Evolutionary conservation across 2,113 vertebrate species (phyloP).

Genomic region (Egretta garzetta): DNA sequence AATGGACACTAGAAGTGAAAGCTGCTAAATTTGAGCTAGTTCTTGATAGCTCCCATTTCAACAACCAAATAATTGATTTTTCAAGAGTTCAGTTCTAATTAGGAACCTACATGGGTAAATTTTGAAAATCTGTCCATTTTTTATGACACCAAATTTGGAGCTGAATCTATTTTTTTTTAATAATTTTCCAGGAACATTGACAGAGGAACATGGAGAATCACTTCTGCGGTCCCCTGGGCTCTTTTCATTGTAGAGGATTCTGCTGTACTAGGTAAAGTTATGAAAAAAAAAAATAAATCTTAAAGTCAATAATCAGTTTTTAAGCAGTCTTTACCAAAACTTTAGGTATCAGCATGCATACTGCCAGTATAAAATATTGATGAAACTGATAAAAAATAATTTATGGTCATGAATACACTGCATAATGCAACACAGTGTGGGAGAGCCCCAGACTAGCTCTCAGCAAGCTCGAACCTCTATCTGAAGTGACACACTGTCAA

Average conservation of each 20-base stretch:
- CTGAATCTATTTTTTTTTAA: background rate
- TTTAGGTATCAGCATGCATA: background rate
- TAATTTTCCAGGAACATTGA: background rate
- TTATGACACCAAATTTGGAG: background rate
- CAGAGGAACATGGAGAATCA: background rate
- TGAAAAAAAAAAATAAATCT: background rate
- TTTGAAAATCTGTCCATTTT: background rate
- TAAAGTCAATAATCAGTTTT: background rate
- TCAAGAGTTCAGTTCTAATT: background rate
- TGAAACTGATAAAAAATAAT: background rate
- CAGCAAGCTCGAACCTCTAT: background rate
- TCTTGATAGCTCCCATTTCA: background rate
- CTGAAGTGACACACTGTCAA: slow-evolving; percentile 17
- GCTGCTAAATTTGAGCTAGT: background rate
- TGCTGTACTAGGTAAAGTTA: background rate
- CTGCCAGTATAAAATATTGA: background rate
- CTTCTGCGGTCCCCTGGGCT: background rate
- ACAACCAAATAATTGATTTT: background rate
- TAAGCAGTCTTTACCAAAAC: background rate
- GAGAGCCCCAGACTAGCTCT: background rate
- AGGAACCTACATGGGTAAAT: background rate
- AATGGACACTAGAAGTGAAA: background rate
- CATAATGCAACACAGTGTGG: background rate
- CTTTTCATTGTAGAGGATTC: background rate
- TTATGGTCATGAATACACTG: background rate